Percentiles rank a stretch among this genome's conserved stretches.
Evolutionary conservation across 2,113 vertebrate species (phyloP).

Genomic region (Choloepus hoffmanni): DNA sequence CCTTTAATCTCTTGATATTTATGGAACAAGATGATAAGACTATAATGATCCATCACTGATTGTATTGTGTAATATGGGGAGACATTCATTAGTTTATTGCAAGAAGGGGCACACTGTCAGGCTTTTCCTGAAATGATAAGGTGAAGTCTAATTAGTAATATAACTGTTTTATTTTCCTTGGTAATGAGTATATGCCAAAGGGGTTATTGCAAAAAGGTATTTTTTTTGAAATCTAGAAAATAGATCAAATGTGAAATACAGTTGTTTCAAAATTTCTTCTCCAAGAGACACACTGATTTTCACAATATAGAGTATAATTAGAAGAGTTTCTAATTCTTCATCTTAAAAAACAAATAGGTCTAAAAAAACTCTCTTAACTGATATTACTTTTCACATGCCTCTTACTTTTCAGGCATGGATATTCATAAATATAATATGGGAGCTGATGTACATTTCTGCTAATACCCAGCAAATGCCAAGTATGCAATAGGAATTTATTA

Average conservation of each 20-base stretch:
- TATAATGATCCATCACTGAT: constrained; percentile 39
- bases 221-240: constrained; percentile 49
- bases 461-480: background rate
- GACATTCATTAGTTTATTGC: constrained; percentile 52
- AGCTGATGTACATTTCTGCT: background rate
- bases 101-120: constrained; percentile 34
- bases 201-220: constrained; percentile 24
- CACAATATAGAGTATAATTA: background rate
- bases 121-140: constrained; percentile 30
- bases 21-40: background rate
- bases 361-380: background rate
- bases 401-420: background rate
- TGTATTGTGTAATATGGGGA: background rate
- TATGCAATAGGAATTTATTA: background rate
- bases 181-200: constrained; percentile 64
- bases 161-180: constrained; percentile 63
- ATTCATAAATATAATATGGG: background rate
- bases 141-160: constrained; percentile 67
- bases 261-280: constrained; percentile 56
- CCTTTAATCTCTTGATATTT: constrained; percentile 62
- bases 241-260: background rate
- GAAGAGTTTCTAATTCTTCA: background rate
- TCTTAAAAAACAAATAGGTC: background rate
- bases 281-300: background rate
- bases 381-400: background rate